A percentile compares a stretch with the other conserved stretches of the same genome.
Conservation (phyloP, 2,888 invertebrate species). For the Leptarthrus brevirostris region DNA sequence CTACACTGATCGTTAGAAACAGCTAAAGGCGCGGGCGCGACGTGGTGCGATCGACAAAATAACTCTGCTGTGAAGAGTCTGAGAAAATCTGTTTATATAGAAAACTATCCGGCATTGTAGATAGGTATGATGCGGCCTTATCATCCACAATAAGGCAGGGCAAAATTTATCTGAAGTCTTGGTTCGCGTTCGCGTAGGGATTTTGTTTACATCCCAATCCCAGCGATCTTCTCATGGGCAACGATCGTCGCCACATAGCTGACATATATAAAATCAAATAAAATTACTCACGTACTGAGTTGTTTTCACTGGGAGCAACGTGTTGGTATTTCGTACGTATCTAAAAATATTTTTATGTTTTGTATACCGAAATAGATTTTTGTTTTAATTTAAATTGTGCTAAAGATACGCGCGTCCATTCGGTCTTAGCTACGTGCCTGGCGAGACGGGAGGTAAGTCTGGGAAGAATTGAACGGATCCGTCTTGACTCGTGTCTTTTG, state of each 20-base stretch:
- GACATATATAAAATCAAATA: constrained; percentile 1
- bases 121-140: no score
- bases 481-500: background rate
- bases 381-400: constrained; percentile 53
- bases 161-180: no score
- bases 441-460: constrained; percentile 2
- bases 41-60: constrained; percentile 6
- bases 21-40: background rate
- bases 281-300: background rate
- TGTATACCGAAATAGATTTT: constrained; percentile 52
- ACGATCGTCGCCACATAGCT: background rate
- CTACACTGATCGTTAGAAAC: background rate
- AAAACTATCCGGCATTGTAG: no score
- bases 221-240: background rate
- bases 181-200: background rate
- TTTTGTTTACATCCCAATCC: constrained; percentile 38
- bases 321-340: constrained; percentile 50
- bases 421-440: background rate
- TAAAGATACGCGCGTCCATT: constrained; percentile 48
- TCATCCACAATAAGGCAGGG: no score
- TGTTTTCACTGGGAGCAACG: constrained; percentile 8
- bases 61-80: background rate
- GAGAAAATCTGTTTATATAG: background rate
- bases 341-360: constrained; percentile 55
- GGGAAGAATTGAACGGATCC: background rate